Base-by-base conservation (phyloP, 2,888 invertebrate genomes). In the Ophioninae sp. region DNA sequence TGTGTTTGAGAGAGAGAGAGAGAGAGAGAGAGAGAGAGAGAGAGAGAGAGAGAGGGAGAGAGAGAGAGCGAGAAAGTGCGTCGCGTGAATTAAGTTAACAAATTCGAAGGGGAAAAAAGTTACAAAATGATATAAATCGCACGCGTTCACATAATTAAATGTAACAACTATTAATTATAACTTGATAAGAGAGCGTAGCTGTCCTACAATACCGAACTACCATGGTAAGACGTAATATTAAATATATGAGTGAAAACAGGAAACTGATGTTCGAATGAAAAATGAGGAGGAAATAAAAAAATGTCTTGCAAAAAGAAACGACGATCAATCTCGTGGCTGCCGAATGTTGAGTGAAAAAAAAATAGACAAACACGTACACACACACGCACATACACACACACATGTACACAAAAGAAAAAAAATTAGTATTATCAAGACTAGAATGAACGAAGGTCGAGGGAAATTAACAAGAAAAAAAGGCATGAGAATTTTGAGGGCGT, bases 191-290 rank as follows among this genome's bases (percentile, higher is more conserved):
- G 90, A 90, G 90, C 91, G 90, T 92, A 92, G 91, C 90, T 92
- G 90, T 92, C 91, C 91, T 91, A 90, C 90, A 91, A 91, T 90
- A 89, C 90, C 89, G 89, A 89, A 87, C 86, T 89, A 90, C 87
- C 86, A 88, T 89, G 90, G 90, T 92, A 91, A 91, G 90, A 89
- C 89, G 91, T 91, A 90, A 90, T 81, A 85, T 85, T 84, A 84
- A 81, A 78, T 81, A 74, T 68, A 82, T 77, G 80, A 81, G 76
- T 80, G 74, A 71, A 68, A 61, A 72, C 51, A 68, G 78, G 68
- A 76, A 74, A 65, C 69, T 61, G 78, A 73, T 37, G 72, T 80
- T 69, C 74, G 81, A 86, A 74, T 77, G 67, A 74, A 64, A 79
- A 78, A 74, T 79, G 82, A 85, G 71, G 68, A 85, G 75, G 73